Base-by-base conservation (phyloP, 2,888 invertebrate species). In the Hirtodrosophila alboralis region DNA sequence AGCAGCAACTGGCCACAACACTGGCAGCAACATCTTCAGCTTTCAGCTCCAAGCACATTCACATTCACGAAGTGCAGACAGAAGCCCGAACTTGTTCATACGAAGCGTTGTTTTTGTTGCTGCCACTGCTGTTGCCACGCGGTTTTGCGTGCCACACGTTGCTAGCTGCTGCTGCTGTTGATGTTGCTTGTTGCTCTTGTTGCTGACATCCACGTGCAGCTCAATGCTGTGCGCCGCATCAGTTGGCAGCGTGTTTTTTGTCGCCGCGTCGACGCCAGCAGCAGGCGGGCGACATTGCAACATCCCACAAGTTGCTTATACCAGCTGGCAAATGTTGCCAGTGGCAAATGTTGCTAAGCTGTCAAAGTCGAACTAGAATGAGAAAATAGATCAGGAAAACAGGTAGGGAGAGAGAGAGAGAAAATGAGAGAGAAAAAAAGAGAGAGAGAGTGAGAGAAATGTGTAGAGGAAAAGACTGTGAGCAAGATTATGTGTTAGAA, bases 241-340 rank as follows among this genome's bases (percentile, higher is more conserved):
- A 80, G 37, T 79, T 69, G 81, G 81, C 81, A 80, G 86, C 86
- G 86, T 81, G 49, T 72, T 84, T 81, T 84, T 85, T 76, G 80
- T 83, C 73, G 73, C 65, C 84, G 76, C 77, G 86, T 85, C 86
- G 86, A 85, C 79, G 86, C 61, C 61, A 76, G 78, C 84, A 69
- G 86, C 73, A 79, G 51, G 51, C 59, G 37, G 49, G 79, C 65
- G 36, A 70, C 65, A 70, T 49, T 37, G 69, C 66, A 70, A 72
- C 75, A 80, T 54, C 40, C 26, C 26, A 12, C 31, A 41, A 21
- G 30, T 27, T 26, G 21, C 31, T 27, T 53, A 53, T 40, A 38
- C 54, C 56, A 51, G 14, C 2, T n/a, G 16, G 30, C 27, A 33
- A 14, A 65, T 64, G 65, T 64, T 58, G 66, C 76, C 61, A 53